phyloP scores from a whole-genome alignment of 2,797 vertebrate genomes.

The Betta splendens region DNA sequence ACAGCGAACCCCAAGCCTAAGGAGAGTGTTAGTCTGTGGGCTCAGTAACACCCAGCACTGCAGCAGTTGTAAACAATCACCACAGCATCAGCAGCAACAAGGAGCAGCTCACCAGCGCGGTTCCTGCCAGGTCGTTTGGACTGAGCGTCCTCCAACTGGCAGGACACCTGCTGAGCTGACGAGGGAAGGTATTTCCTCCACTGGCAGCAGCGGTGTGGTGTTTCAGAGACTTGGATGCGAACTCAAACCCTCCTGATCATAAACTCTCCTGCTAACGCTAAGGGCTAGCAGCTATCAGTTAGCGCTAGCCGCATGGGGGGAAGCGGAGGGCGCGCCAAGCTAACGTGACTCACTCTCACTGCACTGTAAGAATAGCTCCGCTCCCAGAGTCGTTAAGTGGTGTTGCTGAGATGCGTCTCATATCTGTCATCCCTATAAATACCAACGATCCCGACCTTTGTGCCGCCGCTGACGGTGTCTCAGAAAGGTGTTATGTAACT shows the following conservation, averaged over 20 bases:
- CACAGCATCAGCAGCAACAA: constrained; percentile 17
- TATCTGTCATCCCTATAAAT: constrained; percentile 33
- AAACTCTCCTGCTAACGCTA: constrained; percentile 66
- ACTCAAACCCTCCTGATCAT: constrained; percentile 68
- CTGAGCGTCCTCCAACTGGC: constrained; percentile 36
- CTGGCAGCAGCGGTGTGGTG: constrained; percentile 57
- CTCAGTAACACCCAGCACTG: constrained; percentile 28
- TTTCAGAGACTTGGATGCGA: constrained; percentile 65
- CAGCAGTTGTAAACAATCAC: constrained; percentile 52
- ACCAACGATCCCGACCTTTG: neutral
- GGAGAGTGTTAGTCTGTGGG: constrained; percentile 28
- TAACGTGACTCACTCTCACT: constrained; percentile 48
- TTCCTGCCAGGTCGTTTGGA: constrained; percentile 49
- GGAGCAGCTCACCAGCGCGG: constrained; percentile 14
- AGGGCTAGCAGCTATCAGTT: constrained; percentile 52
- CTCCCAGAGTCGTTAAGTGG: constrained; percentile 19
- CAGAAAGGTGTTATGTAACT: too few relatives aligned
- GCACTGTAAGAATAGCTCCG: constrained; percentile 41
- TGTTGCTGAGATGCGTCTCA: constrained; percentile 6
- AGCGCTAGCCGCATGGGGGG: constrained; percentile 59
- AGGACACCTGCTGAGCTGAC: constrained; percentile 75
- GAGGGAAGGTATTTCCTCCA: constrained; percentile 53
- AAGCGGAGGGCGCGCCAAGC: constrained; percentile 42
- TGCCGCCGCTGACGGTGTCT: constrained; percentile 2
- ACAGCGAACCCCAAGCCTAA: constrained; percentile 42